Conservation (phyloP, 2,888 invertebrate genomes). For the Drosophila kokeensis region DNA sequence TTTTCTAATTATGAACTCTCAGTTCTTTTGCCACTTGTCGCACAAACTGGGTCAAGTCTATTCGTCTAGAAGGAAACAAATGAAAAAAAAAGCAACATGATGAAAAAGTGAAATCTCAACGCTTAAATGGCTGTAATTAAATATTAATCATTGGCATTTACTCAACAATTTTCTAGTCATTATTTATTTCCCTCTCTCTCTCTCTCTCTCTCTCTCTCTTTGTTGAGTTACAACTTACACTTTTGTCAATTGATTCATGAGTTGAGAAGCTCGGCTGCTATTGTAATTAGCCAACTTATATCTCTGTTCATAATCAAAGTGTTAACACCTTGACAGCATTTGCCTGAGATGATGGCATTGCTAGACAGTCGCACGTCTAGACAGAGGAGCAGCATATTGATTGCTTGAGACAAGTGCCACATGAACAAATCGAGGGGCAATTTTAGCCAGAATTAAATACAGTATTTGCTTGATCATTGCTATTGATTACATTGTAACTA, state of each 20-base stretch:
- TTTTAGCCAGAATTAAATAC: background rate
- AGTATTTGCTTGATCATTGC: background rate
- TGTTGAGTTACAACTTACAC: slow-evolving; percentile 64
- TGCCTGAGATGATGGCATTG: slow-evolving; percentile 39
- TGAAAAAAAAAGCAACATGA: slow-evolving; percentile 26
- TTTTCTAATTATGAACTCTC: slow-evolving; percentile 61
- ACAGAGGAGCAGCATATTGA: slow-evolving; percentile 48
- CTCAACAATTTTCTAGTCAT: slow-evolving; percentile 25
- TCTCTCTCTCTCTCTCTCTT: background rate
- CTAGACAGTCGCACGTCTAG: slow-evolving; percentile 34
- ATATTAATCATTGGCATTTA: slow-evolving; percentile 58
- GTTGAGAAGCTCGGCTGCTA: slow-evolving; percentile 1
- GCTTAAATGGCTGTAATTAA: slow-evolving; percentile 65
- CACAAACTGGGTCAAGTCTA: slow-evolving; percentile 71
- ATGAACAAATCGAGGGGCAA: background rate
- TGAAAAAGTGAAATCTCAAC: slow-evolving; percentile 73
- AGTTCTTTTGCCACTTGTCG: slow-evolving; percentile 41
- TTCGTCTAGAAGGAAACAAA: slow-evolving; percentile 27
- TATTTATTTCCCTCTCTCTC: slow-evolving; percentile 12
- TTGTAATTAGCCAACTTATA: slow-evolving; percentile 51
- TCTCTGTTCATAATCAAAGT: slow-evolving; percentile 35
- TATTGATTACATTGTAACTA: background rate
- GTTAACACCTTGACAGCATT: slow-evolving; percentile 48
- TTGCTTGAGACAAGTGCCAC: slow-evolving; percentile 6
- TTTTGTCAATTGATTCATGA: slow-evolving; percentile 60